Conservation (phyloP, 2,113 vertebrate species). For the Peromyscus maniculatus region DNA sequence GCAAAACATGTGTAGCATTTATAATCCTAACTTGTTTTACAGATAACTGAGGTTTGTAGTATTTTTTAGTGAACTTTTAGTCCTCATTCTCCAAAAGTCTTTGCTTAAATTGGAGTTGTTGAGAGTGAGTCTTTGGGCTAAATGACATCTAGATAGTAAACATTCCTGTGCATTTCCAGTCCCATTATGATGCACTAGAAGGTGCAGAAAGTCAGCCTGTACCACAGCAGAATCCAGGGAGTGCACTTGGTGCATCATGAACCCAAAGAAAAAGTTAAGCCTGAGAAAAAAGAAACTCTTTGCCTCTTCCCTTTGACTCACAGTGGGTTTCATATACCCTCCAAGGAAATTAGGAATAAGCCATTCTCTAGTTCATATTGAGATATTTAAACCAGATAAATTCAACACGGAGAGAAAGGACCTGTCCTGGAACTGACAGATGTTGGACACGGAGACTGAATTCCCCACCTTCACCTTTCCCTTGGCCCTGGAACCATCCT, state of each 20-base stretch:
- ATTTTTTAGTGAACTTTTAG: background rate
- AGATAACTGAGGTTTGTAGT: background rate
- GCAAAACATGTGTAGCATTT: background rate
- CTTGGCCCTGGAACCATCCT: background rate
- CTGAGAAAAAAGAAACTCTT: background rate
- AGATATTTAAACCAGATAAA: slow-evolving; percentile 25
- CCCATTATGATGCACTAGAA: background rate
- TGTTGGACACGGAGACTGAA: background rate
- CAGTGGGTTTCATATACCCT: background rate
- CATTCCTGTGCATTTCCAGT: background rate
- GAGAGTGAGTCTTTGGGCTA: background rate
- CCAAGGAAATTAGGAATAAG: background rate
- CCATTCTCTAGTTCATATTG: slow-evolving; percentile 22
- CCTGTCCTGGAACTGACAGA: background rate
- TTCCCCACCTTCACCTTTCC: background rate
- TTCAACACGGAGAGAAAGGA: background rate
- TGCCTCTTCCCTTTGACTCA: background rate
- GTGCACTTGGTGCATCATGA: background rate
- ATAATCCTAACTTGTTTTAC: background rate
- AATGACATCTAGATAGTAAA: background rate
- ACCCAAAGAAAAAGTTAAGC: background rate
- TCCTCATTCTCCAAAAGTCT: background rate
- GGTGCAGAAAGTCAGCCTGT: background rate
- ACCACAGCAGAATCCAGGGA: background rate
- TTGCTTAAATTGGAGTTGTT: background rate